Base-by-base conservation (phyloP, 2,888 invertebrate species). In the Scaptomyza cyrtandrae region DNA sequence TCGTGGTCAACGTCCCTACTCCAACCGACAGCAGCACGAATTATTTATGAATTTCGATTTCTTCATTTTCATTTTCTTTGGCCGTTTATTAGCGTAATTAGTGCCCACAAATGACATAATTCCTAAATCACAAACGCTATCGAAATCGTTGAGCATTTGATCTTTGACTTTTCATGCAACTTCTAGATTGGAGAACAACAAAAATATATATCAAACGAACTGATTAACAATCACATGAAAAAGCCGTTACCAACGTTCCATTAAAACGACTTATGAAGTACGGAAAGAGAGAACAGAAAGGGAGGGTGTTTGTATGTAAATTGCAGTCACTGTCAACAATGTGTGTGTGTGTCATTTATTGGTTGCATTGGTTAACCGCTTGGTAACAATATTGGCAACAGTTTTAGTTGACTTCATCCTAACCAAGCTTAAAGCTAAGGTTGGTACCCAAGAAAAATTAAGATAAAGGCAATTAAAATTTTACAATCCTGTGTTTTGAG, bases 21-120 rank as follows among this genome's bases (percentile, higher is more conserved):
- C 19, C 65, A 67, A 64, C 14, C 65, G 62, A 68, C 58, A 57
- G 62, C 61, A 57, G 46, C 60, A 49, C 50, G 65, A 78, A 83
- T 85, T 87, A 83, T 83, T 87, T 66, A 83, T 83, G 56, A 70
- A 54, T 61, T 70, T 71, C 65, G 59, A 68, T 85, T 75, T 71
- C 24, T 37, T n/a, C n/a, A n/a, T n/a, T 50, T 56, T 11, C 29
- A 3, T 37, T 19, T 44, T 50, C 33, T 53, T 59, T 37, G 16
- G 35, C 7, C 31, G 39, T 61, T 65, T 71, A 73, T 84, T 78
- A 72, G 50, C 68, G 82, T 87, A 85, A 82, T 82, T 85, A 78
- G 73, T 72, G 58, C 39, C 45, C 14, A 43, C 35, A 33, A 52
- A 50, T 58, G n/a, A 65, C 39, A 48, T 66, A 58, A 46, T 33